These are phyloP conservation scores for Globicephala melas DNA, from an alignment of 2,113 vertebrate species.

Conservation along the genomic window DNA sequence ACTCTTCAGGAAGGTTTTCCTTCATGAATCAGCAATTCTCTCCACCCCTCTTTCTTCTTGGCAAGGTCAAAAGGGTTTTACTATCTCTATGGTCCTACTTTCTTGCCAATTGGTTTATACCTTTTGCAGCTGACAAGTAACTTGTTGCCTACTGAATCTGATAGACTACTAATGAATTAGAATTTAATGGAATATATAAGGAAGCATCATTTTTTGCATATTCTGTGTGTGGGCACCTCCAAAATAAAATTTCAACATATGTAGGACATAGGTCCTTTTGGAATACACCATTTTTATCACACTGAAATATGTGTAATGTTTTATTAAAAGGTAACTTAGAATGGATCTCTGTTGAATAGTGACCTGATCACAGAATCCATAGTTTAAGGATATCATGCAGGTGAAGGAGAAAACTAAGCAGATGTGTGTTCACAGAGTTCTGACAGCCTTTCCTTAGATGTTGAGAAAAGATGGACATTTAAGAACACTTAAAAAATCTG, in stretches of 20 bases:
- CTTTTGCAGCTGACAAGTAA: neutral
- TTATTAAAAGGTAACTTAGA: slow-evolving; percentile 5
- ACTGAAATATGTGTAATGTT: slow-evolving; percentile 18
- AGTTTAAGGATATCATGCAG: neutral
- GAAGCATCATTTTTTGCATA: neutral
- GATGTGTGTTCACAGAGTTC: neutral
- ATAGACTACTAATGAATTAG: neutral
- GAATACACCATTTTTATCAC: slow-evolving; percentile 10
- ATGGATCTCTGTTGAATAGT: slow-evolving; percentile 31
- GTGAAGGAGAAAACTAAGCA: neutral
- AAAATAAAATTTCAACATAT: neutral
- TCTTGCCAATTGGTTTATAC: neutral
- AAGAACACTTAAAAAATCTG: neutral
- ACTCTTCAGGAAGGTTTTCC: slow-evolving; percentile 57
- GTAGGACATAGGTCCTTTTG: neutral
- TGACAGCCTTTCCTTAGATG: neutral
- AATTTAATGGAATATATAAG: neutral
- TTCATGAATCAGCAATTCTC: slow-evolving; percentile 66
- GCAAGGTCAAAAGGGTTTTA: slow-evolving; percentile 40
- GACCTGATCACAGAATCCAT: neutral
- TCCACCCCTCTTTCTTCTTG: neutral
- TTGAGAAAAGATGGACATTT: neutral
- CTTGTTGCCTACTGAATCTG: neutral
- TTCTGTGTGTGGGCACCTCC: neutral
- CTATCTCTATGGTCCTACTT: neutral